These are phyloP conservation scores for Fregetta grallaria DNA, from an alignment of 2,113 vertebrate genomes.

Conservation along the genomic window DNA sequence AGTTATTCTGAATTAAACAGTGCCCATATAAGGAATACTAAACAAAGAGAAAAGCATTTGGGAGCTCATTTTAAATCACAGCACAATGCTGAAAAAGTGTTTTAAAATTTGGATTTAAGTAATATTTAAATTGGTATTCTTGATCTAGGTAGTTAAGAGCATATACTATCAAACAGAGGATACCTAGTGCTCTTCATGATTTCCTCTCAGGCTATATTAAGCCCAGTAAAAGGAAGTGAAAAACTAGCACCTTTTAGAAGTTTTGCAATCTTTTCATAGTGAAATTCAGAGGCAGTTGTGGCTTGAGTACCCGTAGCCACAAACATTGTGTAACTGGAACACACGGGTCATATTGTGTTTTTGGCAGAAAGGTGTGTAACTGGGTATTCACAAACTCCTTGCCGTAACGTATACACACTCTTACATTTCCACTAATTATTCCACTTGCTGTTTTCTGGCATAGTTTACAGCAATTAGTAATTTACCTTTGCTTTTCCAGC, in stretches of 20 bases:
- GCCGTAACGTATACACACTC: not conserved
- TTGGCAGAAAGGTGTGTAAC: not conserved
- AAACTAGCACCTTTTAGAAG: not conserved
- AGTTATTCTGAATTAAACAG: not conserved
- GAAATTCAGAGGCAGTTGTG: slow-evolving; percentile 46
- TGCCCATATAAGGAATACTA: not conserved
- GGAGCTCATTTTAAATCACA: not conserved
- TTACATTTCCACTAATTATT: not conserved
- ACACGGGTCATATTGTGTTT: not conserved
- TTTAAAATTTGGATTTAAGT: not conserved
- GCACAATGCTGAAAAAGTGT: not conserved
- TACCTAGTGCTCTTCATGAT: not conserved
- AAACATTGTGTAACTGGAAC: not conserved
- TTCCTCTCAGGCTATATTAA: not conserved
- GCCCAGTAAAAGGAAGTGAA: slow-evolving; percentile 17
- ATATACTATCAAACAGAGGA: not conserved
- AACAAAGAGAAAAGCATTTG: not conserved
- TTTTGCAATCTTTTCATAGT: not conserved
- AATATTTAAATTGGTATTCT: not conserved
- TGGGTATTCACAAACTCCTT: not conserved
- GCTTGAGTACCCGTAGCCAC: not conserved
- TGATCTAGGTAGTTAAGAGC: not conserved
- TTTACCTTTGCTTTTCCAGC: slow-evolving; percentile 90
- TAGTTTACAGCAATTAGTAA: not conserved
- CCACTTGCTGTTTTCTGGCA: not conserved